Conservation (phyloP, 2,113 vertebrate species). For the Laterallus jamaicensis region DNA sequence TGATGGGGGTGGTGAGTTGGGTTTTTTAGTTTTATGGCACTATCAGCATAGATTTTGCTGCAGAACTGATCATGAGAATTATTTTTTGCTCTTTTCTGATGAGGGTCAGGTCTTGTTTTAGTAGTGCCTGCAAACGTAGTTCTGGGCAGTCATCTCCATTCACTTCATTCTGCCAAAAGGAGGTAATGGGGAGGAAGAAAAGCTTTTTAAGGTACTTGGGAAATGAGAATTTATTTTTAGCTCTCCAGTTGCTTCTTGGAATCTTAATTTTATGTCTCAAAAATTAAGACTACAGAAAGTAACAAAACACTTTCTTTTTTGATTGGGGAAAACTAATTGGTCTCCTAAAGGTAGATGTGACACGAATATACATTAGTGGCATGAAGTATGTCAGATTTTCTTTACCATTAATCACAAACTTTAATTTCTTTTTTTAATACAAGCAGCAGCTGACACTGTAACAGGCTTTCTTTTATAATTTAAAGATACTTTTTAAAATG, state of each 20-base stretch:
- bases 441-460: background rate
- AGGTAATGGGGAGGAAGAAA: background rate
- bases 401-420: background rate
- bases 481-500: background rate
- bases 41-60: background rate
- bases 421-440: background rate
- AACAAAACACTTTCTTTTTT: background rate
- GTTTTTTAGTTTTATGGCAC: background rate
- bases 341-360: background rate
- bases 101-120: background rate
- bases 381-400: background rate
- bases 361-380: background rate
- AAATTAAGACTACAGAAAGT: background rate
- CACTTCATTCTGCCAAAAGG: background rate
- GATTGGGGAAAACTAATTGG: background rate
- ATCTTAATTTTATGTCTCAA: background rate
- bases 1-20: background rate
- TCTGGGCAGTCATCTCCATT: background rate
- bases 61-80: background rate
- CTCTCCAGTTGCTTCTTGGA: background rate
- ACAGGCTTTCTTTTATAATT: background rate
- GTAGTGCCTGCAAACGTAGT: background rate
- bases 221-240: conserved; percentile 14
- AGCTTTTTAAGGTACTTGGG: background rate
- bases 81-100: background rate